Evolutionary conservation across 2,113 vertebrate genomes (phyloP), one percentile per base, ranked within the genome.

Genomic region (Clarias gariepinus): DNA sequence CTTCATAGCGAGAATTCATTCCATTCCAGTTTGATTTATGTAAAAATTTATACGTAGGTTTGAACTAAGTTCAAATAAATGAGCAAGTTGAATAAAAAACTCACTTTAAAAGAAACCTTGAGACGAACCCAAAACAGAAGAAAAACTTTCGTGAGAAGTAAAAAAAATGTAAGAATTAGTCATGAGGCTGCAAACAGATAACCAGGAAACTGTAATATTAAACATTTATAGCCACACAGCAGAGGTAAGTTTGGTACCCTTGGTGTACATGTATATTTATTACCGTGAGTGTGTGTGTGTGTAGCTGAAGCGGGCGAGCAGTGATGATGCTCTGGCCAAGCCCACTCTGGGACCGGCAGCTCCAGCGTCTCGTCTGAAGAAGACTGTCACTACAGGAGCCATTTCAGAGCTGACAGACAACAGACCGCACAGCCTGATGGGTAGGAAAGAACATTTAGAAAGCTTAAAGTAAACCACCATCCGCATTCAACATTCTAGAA

Each of bases 281-380:
- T 47, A 47, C 47, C 7, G 7, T 60, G 8, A 58, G 30, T 76
- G 23, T 60, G 58, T 61, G 60, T 68, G 78, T 84, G 55, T 82
- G 4, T 87, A 99, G 98, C 93, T 99, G 89, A 99, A 99, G 94
- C 93, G 98, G 90, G 97, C 97, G 18, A 99, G 96, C 93, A 99
- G 98, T 0, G 98, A 99, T 53, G 97, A 99, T 90, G 96, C 92
- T 89, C 93, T 98, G 91, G 96, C 93, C 23, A 99, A 98, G 84
- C 95, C 98, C 0, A 94, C 95, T 1, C 84, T 92, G 6, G 86
- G 93, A 2, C 25, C 94, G 1, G 88, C 91, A 8, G 85, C 94
- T 0, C 91, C 93, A 2, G 92, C 91, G 0, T 96, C 93, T 13
- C 93, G 97, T 0, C 93, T 99, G 93, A 99, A 94, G 92, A 99